These are phyloP conservation scores for Enteromius viviparus DNA, from an alignment of 2,797 vertebrate species.

Conservation along the genomic window DNA sequence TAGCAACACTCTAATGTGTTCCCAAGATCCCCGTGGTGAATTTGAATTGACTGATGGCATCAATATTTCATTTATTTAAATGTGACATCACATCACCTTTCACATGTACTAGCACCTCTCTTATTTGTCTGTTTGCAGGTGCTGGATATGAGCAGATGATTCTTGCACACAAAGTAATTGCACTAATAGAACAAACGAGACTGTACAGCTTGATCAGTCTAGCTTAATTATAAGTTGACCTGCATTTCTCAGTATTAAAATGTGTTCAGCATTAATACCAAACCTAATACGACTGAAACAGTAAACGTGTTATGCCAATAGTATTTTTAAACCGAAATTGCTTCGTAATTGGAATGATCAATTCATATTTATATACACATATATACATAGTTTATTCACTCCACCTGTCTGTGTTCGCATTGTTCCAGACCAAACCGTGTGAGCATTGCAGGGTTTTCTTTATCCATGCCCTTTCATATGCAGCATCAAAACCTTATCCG, in stretches of 20 bases:
- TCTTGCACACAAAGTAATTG: slow-evolving; percentile 10
- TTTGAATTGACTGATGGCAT: slow-evolving; percentile 75
- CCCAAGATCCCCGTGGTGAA: slow-evolving; percentile 50
- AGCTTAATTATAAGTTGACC: slow-evolving; percentile 4
- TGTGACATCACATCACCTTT: slow-evolving; percentile 68
- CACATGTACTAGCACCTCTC: slow-evolving; percentile 10
- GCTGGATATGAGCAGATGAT: background rate
- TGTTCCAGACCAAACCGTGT: background rate
- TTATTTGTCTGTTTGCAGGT: slow-evolving; percentile 15
- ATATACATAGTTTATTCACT: background rate
- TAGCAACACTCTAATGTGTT: slow-evolving; percentile 52
- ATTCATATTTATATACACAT: too few species aligned
- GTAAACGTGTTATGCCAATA: background rate
- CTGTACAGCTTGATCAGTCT: background rate
- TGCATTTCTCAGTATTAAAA: background rate
- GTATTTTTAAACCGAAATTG: background rate
- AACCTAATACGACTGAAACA: background rate
- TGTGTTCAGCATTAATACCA: background rate
- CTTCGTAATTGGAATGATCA: background rate
- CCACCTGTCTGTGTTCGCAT: background rate
- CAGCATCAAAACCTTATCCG: background rate
- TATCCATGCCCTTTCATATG: slow-evolving; percentile 10
- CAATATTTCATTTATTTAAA: slow-evolving; percentile 78
- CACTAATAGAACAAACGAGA: slow-evolving; percentile 1
- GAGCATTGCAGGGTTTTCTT: background rate